Evolutionary conservation across 2,888 invertebrate genomes (phyloP).

Genomic region (Steinernema hermaphroditum): DNA sequence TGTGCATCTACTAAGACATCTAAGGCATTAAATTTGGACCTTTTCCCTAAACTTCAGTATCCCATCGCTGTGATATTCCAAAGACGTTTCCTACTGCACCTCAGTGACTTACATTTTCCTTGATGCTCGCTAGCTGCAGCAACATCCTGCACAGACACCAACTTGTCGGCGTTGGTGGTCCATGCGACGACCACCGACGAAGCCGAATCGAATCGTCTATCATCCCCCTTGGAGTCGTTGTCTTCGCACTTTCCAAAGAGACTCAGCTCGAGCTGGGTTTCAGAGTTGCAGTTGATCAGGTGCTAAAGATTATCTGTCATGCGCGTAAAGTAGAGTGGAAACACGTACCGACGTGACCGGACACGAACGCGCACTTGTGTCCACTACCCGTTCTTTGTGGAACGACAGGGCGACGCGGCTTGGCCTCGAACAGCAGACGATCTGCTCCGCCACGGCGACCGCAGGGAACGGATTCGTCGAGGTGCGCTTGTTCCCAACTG

Average conservation of each 20-base stretch:
- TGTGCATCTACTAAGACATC: no score
- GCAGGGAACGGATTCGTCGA: conserved; percentile 51
- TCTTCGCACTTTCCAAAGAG: conserved; percentile 36
- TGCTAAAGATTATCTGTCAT: conserved; percentile 32
- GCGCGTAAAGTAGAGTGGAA: neutral
- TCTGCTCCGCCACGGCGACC: conserved; percentile 39
- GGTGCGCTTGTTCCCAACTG: conserved; percentile 52
- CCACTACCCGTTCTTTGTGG: conserved; percentile 19
- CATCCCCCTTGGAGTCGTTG: conserved; percentile 33
- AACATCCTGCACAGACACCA: conserved; percentile 32
- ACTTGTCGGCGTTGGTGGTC: conserved; percentile 25
- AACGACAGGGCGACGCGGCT: conserved; percentile 45
- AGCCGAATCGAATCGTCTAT: conserved; percentile 38
- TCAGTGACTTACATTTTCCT: neutral
- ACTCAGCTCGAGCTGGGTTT: conserved; percentile 33
- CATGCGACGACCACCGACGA: conserved; percentile 38
- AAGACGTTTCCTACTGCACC: neutral
- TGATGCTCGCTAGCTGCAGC: neutral
- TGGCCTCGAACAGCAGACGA: conserved; percentile 53
- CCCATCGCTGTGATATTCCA: no score
- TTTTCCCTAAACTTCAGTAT: no score
- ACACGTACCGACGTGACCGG: conserved; percentile 48
- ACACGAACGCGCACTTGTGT: conserved; percentile 42
- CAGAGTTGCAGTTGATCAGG: conserved; percentile 34
- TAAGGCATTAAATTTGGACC: no score